phyloP scores from a whole-genome alignment of 2,797 vertebrate genomes.

The Manis javanica region DNA sequence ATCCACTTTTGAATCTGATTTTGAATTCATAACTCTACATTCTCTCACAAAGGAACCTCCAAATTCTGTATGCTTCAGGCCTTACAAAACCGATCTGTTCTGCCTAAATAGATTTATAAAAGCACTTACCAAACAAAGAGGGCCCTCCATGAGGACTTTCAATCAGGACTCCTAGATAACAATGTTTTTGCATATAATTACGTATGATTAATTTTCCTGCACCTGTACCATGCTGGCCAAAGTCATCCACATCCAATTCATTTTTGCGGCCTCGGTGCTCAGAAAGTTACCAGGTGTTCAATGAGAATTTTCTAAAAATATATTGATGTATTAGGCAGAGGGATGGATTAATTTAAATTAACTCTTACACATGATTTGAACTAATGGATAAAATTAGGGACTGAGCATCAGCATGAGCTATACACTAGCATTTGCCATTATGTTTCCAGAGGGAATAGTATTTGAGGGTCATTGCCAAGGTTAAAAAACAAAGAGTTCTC shows the following conservation, averaged over 20 bases:
- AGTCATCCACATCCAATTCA: neutral
- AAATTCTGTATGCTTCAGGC: neutral
- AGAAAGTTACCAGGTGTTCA: neutral
- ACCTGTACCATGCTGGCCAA: neutral
- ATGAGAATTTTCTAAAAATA: neutral
- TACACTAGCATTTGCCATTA: neutral
- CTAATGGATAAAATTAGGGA: conserved; percentile 24
- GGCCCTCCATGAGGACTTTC: neutral
- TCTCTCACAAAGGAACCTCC: neutral
- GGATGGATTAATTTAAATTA: neutral
- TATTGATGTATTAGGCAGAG: neutral
- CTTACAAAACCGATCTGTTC: conserved; percentile 11
- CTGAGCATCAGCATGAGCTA: neutral
- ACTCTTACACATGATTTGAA: neutral
- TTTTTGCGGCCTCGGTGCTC: neutral
- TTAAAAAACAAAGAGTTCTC: neutral
- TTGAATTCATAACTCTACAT: conserved; percentile 23
- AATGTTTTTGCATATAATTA: neutral
- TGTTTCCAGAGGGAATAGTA: neutral
- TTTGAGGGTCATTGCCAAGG: neutral
- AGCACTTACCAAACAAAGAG: neutral
- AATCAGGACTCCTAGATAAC: neutral
- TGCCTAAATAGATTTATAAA: neutral
- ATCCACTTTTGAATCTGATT: neutral
- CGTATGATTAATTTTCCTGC: neutral